These are phyloP conservation scores for Platysternon megacephalum DNA, from an alignment of 2,113 vertebrate species.

Conservation along the genomic window DNA sequence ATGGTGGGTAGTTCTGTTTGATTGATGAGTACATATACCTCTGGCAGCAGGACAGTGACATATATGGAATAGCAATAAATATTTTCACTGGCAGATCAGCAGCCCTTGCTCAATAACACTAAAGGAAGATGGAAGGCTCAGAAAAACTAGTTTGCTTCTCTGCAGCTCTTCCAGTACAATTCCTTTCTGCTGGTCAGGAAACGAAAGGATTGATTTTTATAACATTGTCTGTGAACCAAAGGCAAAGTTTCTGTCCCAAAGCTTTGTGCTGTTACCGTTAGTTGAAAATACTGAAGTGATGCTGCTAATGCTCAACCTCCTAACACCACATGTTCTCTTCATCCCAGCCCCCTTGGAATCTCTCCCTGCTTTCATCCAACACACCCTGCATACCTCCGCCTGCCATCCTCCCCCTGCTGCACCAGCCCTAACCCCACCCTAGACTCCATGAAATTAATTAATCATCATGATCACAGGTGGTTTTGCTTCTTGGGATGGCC, in stretches of 20 bases:
- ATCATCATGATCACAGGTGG: background rate
- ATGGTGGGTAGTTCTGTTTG: constrained; percentile 74
- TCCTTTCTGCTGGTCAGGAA: constrained; percentile 4
- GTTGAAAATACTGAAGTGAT: background rate
- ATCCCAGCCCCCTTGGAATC: background rate
- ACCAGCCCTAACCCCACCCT: background rate
- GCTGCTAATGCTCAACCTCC: background rate
- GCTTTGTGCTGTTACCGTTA: background rate
- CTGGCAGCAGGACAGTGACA: constrained; percentile 73
- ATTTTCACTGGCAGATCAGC: constrained; percentile 70
- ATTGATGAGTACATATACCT: constrained; percentile 81
- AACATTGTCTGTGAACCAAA: background rate
- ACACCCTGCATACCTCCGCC: background rate
- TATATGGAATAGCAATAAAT: constrained; percentile 76
- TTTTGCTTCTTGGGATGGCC: constrained; percentile 20
- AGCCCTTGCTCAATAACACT: constrained; percentile 70
- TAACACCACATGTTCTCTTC: background rate
- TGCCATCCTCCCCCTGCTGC: background rate
- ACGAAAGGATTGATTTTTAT: background rate
- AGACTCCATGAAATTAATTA: background rate
- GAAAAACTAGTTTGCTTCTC: constrained; percentile 6
- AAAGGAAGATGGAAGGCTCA: constrained; percentile 67
- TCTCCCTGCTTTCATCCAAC: background rate
- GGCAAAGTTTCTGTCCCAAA: background rate
- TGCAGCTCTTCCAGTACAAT: background rate